Conservation (phyloP, 2,888 invertebrate species). For the Parnassius glacialis region DNA sequence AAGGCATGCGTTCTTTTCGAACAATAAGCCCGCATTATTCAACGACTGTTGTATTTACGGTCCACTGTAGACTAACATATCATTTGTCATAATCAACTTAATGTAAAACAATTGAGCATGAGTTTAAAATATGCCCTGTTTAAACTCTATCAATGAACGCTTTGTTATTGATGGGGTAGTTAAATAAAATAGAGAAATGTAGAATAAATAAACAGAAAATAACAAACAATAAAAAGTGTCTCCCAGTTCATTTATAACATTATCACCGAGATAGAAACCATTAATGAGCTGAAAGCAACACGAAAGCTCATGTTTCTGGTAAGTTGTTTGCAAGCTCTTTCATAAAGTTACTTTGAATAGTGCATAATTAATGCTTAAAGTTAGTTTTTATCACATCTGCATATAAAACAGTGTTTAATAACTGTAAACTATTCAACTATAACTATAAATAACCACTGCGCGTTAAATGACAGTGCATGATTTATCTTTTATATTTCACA, state of each 20-base stretch:
- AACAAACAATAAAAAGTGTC: not conserved
- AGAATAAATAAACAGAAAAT: too few species aligned
- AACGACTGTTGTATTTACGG: constrained; percentile 19
- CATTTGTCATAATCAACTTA: constrained; percentile 29
- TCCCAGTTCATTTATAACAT: constrained; percentile 3
- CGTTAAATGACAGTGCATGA: too few species aligned
- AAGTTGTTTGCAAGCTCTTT: constrained; percentile 20
- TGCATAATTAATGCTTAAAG: constrained; percentile 22
- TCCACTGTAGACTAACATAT: constrained; percentile 24
- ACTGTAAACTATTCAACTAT: too few species aligned
- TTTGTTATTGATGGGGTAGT: too few species aligned
- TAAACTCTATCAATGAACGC: constrained; percentile 11
- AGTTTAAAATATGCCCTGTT: constrained; percentile 19
- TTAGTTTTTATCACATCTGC: constrained; percentile 5
- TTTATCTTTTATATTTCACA: too few species aligned
- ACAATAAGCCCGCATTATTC: constrained; percentile 26
- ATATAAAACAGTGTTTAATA: not conserved
- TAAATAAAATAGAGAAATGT: too few species aligned
- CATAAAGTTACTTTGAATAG: constrained; percentile 18
- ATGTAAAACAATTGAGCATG: constrained; percentile 26
- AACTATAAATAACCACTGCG: too few species aligned
- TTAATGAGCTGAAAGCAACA: constrained; percentile 19
- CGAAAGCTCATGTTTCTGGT: constrained; percentile 21
- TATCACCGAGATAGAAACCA: constrained; percentile 12
- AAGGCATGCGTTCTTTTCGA: constrained; percentile 4